Conservation (phyloP, 2,113 vertebrate genomes). For the Abramis brama region DNA sequence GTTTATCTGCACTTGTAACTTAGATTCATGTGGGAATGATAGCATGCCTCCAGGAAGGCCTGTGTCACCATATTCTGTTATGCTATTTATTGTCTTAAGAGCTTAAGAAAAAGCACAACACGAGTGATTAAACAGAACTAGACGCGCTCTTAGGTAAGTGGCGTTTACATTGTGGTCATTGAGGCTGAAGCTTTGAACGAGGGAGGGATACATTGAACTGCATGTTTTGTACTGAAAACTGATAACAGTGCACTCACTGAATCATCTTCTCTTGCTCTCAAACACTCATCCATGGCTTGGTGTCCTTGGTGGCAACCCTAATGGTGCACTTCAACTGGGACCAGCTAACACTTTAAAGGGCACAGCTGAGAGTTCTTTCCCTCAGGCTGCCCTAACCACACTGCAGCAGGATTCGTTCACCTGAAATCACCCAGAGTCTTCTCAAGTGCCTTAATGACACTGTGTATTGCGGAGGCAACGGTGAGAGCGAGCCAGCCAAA, state of each 20-base stretch:
- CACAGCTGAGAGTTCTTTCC: constrained; percentile 1
- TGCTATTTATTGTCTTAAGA: constrained; percentile 14
- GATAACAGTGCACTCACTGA: background rate
- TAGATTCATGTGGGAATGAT: background rate
- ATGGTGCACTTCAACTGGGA: constrained; percentile 11
- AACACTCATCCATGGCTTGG: background rate
- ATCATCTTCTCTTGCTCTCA: constrained; percentile 9
- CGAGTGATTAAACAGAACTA: constrained; percentile 4
- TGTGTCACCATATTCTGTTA: background rate
- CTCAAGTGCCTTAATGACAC: background rate
- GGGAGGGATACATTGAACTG: background rate
- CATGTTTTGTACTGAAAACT: background rate
- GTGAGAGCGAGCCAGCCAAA: background rate
- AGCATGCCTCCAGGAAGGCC: background rate
- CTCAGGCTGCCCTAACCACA: background rate
- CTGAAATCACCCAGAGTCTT: constrained; percentile 9
- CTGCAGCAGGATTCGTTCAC: background rate
- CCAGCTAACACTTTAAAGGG: constrained; percentile 31
- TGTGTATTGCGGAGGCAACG: background rate
- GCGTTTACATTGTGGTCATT: background rate
- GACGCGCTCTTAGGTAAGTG: background rate
- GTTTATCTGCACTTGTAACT: constrained; percentile 1
- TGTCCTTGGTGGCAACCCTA: constrained; percentile 19
- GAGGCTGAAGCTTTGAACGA: background rate
- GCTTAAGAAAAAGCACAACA: constrained; percentile 16